Evolutionary conservation across 2,888 invertebrate genomes (phyloP), one percentile per base, ranked within the genome.

Genomic region (Lepidochrysops patricia): DNA sequence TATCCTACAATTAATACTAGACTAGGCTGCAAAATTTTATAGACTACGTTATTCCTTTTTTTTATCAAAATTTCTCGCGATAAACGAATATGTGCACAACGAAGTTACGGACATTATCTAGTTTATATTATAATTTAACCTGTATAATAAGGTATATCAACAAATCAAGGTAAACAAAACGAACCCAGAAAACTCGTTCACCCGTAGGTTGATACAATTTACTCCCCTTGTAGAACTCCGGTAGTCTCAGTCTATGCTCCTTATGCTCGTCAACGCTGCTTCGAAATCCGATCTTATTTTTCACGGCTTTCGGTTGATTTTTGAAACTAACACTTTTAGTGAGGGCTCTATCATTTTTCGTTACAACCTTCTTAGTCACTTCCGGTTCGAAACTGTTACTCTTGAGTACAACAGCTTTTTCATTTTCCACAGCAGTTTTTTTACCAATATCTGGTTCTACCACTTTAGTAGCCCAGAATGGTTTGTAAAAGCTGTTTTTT

Each of bases 181-280:
- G 57, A 75, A 89, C 88, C 88, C 87, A 86, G 74, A 73, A 89
- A 43, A 89, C 64, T 25, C 72, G 79, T 67, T 87, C 84, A 61
- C 88, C 88, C 0, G 80, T 79, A 2, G 82, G 80, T 85, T 87
- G 85, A 57, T 50, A 74, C 82, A 85, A 82, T 66, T 83, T 67
- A 67, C 88, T 89, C 5, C 88, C 86, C 26, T 68, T 75, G 60
- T 85, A 86, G 63, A 60, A 69, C 0, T 71, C 64, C 2, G 86
- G 86, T 63, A 71, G 62, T 63, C 64, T 78, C 58, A 86, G 62
- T 35, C 66, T 75, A 61, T 82, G 64, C n/a, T 75, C 76, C 13
- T 73, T 69, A 64, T 77, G 79, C 13, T 71, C 66, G 15, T 76
- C 75, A 4, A 85, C 77, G 35, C 32, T 54, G 4, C 54, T 32